A percentile compares a stretch with the other conserved stretches of the same genome.
Evolutionary conservation across 37 sponge, comb jelly and placozoan species (phyloP).

Genomic region (Spongia lamella): DNA sequence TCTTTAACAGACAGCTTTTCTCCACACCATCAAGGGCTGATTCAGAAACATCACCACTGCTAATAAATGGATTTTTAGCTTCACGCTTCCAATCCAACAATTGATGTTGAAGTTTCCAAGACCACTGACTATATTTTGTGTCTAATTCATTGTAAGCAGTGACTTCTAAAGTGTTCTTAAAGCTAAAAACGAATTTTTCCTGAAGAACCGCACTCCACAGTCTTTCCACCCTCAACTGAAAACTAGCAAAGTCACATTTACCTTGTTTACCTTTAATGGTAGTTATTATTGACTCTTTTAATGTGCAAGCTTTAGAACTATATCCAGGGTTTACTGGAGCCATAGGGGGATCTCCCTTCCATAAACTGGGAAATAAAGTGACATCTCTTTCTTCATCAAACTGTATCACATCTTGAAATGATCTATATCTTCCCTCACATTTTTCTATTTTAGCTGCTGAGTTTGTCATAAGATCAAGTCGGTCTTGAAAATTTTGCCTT

Average conservation of each 20-base stretch:
- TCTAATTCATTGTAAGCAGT: constrained; percentile 22
- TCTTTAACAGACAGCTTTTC: too few species aligned
- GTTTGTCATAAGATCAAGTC: constrained; percentile 25
- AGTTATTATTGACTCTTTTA: background rate
- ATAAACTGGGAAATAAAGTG: constrained; percentile 28
- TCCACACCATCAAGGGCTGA: too few species aligned
- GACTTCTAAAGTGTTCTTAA: constrained; percentile 35
- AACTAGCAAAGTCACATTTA: too few species aligned
- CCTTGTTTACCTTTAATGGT: background rate
- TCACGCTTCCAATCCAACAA: constrained; percentile 17
- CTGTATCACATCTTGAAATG: constrained; percentile 34
- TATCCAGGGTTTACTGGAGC: constrained; percentile 33
- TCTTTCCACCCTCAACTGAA: background rate
- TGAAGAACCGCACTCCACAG: constrained; percentile 43
- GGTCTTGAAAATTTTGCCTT: constrained; percentile 12
- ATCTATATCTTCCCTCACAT: background rate
- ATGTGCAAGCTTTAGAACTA: constrained; percentile 9
- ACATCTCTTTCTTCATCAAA: constrained; percentile 48
- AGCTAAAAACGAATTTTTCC: constrained; percentile 51
- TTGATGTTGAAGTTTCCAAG: constrained; percentile 11
- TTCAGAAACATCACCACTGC: background rate
- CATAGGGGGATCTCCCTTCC: constrained; percentile 55
- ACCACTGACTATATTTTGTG: constrained; percentile 14
- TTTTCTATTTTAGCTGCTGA: constrained; percentile 35
- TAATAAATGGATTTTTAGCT: background rate